These are phyloP conservation scores for Cossypha niveicapilla DNA, from an alignment of 2,797 vertebrate genomes.

Conservation along the genomic window DNA sequence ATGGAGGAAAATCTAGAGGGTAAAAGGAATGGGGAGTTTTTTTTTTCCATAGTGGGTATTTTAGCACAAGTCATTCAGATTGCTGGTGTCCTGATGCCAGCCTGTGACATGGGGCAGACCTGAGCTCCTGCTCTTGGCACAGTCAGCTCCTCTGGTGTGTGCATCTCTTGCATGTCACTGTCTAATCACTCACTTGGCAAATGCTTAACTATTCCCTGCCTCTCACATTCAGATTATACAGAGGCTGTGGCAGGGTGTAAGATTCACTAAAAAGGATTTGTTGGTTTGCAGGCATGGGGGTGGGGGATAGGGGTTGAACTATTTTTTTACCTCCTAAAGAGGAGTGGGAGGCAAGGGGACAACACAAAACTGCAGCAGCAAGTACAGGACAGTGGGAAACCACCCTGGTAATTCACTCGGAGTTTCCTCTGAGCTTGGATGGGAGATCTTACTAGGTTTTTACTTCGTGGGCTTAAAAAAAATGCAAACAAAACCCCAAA, in stretches of 20 bases:
- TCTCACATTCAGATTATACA: slow-evolving; percentile 13
- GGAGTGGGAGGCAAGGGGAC: not conserved
- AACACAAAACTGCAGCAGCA: not conserved
- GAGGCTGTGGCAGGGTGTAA: not conserved
- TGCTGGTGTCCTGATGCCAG: not conserved
- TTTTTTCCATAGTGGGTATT: accelerated
- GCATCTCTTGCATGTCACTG: not conserved
- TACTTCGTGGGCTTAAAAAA: not conserved
- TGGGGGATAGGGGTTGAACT: not conserved
- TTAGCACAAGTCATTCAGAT: not conserved
- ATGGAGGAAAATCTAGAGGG: not conserved
- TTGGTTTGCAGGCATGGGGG: slow-evolving; percentile 12
- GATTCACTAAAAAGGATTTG: not conserved
- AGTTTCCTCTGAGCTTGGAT: not conserved
- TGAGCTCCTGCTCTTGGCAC: not conserved
- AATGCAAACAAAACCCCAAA: not conserved
- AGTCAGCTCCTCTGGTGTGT: not conserved
- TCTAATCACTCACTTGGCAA: not conserved
- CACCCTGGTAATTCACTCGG: not conserved
- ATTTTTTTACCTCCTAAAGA: not conserved
- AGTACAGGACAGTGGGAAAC: not conserved
- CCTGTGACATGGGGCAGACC: not conserved
- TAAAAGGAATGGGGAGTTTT: not conserved
- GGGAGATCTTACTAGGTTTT: not conserved
- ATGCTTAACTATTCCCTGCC: not conserved